phyloP scores from a whole-genome alignment of 2,113 vertebrate species.

The Strix uralensis region DNA sequence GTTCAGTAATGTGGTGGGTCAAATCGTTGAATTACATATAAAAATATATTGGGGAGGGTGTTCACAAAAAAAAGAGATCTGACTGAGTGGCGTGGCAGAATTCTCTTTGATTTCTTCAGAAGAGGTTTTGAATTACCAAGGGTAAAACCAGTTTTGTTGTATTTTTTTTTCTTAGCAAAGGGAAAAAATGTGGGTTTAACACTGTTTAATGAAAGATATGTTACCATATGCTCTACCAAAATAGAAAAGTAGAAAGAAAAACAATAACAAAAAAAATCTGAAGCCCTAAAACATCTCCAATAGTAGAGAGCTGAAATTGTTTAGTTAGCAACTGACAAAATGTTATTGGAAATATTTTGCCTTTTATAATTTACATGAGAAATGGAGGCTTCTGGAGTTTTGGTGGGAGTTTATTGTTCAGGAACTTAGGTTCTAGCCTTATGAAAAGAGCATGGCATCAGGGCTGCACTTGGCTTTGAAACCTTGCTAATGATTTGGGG shows the following conservation, averaged over 20 bases:
- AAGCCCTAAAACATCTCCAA: background rate
- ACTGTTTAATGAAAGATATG: background rate
- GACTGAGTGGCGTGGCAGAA: background rate
- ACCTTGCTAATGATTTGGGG: rapidly evolving
- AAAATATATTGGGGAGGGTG: background rate
- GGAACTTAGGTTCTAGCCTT: background rate
- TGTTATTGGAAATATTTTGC: background rate
- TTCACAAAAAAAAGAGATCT: background rate
- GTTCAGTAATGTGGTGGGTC: background rate
- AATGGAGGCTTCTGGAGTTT: background rate
- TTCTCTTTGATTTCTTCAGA: background rate
- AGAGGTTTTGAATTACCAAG: background rate
- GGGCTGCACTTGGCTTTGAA: background rate
- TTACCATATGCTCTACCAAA: background rate
- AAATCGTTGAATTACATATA: background rate
- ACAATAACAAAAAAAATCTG: background rate
- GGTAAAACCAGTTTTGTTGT: background rate
- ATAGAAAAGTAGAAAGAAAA: background rate
- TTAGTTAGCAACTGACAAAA: background rate
- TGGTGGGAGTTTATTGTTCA: background rate
- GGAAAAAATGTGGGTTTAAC: background rate
- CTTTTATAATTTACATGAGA: background rate
- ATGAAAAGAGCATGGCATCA: background rate
- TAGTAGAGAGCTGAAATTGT: background rate
- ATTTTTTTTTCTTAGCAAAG: background rate